These are phyloP conservation scores for Onychomys leucogaster DNA, from an alignment of 2,797 vertebrate genomes.

Conservation along the genomic window DNA sequence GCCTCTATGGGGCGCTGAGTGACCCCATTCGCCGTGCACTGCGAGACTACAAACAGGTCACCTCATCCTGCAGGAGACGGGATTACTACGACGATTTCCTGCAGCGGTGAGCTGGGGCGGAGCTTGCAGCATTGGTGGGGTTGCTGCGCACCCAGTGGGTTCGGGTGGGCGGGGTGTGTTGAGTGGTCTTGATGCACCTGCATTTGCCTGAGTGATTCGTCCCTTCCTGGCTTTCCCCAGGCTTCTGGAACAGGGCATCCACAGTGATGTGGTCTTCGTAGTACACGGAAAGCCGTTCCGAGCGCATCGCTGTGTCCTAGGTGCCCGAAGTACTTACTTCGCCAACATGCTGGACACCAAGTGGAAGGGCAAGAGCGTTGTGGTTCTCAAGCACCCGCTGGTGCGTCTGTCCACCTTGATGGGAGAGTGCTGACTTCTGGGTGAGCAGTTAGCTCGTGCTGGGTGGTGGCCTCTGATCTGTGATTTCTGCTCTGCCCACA, in stretches of 20 bases:
- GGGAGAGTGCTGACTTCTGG: not conserved
- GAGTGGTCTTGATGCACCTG: not conserved
- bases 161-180: not conserved
- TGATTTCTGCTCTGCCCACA: slow-evolving; percentile 84
- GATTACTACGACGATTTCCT: slow-evolving; percentile 96
- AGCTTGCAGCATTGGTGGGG: not conserved
- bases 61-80: slow-evolving; percentile 92
- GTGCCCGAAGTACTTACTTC: slow-evolving; percentile 95
- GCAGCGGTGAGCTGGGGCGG: slow-evolving; percentile 90
- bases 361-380: slow-evolving; percentile 95
- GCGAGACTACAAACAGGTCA: slow-evolving; percentile 97
- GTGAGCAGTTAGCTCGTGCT: not conserved
- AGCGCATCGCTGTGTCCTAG: slow-evolving; percentile 95
- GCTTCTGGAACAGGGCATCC: slow-evolving; percentile 95
- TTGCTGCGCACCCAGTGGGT: not conserved
- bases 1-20: slow-evolving; percentile 95
- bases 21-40: slow-evolving; percentile 94
- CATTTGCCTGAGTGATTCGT: not conserved
- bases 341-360: slow-evolving; percentile 97
- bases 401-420: slow-evolving; percentile 82
- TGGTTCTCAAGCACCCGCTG: slow-evolving; percentile 96
- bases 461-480: not conserved
- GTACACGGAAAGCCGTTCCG: slow-evolving; percentile 95
- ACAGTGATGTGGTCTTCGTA: slow-evolving; percentile 94
- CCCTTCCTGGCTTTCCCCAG: slow-evolving; percentile 81